Conservation (phyloP, 2,888 invertebrate species). For the Diploptera punctata region DNA sequence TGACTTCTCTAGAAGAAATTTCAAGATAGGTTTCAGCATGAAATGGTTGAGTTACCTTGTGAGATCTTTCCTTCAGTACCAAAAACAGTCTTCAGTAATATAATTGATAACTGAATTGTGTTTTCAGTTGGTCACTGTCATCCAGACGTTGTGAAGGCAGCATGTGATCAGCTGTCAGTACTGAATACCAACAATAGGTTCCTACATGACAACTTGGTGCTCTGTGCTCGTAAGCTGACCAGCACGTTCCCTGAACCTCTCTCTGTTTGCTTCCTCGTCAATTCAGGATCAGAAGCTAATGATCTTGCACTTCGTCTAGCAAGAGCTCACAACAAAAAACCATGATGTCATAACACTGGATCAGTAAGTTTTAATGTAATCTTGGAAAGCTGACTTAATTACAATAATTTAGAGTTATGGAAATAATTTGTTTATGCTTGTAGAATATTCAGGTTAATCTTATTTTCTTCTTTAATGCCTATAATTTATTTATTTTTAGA, state of each 20-base stretch:
- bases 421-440: too few species aligned
- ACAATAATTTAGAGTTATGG: too few species aligned
- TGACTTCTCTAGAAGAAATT: too few species aligned
- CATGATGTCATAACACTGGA: conserved; percentile 92
- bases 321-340: conserved; percentile 84
- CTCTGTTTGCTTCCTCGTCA: conserved; percentile 94
- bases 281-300: conserved; percentile 99
- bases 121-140: conserved; percentile 96
- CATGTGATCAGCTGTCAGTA: conserved; percentile 86
- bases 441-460: too few species aligned
- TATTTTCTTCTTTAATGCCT: too few species aligned
- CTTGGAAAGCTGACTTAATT: too few species aligned
- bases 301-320: conserved; percentile 95
- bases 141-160: conserved; percentile 91
- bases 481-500: too few species aligned
- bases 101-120: not conserved
- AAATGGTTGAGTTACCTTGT: too few species aligned
- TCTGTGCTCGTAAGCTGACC: conserved; percentile 85
- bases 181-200: conserved; percentile 96
- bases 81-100: too few species aligned
- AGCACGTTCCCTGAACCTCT: conserved; percentile 84
- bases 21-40: too few species aligned
- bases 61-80: too few species aligned
- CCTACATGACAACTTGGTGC: conserved; percentile 93
- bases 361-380: conserved; percentile 90